Evolutionary conservation across 2,888 invertebrate species (phyloP), one percentile per base, ranked within the genome.

Genomic region (Cyaniris semiargus): DNA sequence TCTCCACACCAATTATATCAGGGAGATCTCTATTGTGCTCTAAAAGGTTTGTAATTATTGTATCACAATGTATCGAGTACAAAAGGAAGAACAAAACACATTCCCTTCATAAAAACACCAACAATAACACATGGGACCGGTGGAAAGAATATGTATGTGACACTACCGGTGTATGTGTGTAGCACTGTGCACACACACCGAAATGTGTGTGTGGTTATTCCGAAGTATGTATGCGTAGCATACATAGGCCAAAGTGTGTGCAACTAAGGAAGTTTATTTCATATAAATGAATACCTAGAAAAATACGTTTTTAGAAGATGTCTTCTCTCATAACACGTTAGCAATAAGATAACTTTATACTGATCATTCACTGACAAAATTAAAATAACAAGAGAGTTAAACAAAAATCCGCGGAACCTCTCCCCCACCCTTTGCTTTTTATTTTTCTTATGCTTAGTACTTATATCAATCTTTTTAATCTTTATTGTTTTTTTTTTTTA

Each of bases 51-150:
- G 71, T 74, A 74, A 74, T 74, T 48, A 53, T 74, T 18, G 44
- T 66, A 66, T 66, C 74, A 74, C 74, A 53, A 53, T 53, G 74
- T 48, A 74, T 48, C 74, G 74, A 74, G 48, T 74, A 48, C 48
- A 23, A 48, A 53, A 74, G 74, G 74, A 74, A 53, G 74, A 74
- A 74, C 74, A 74, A 74, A 74, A 74, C 53, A 48, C 4, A 74
- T 74, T 74, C 74, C 74, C 74, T 74, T 53, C 7, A 74, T 74
- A 74, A 74, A 76, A 77, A 79, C 70, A 81, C 76, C 44, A 72
- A 77, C 71, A 79, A 76, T 66, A 78, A 76, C 77, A 78, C 78
- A 75, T 77, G 72, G 74, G 58, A 72, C 76, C 82, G 84, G 85
- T 82, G 85, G 90, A 90, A 90, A 90, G 90, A n/a, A n/a, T n/a